Conservation (phyloP, 2,888 invertebrate genomes). For the Julus scanicus region DNA sequence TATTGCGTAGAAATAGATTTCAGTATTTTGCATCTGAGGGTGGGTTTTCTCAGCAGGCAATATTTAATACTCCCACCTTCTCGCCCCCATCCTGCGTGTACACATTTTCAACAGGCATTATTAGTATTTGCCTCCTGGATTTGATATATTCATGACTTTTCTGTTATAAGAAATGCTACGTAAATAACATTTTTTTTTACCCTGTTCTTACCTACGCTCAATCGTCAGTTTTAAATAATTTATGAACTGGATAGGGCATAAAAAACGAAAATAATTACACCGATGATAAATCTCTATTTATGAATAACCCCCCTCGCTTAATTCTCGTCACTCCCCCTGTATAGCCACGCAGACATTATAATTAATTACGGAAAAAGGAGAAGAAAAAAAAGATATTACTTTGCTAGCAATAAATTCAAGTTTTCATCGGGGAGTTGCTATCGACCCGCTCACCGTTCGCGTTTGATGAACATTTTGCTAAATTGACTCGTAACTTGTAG, state of each 20-base stretch:
- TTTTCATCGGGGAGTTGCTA: conserved; percentile 30
- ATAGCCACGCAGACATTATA: conserved; percentile 13
- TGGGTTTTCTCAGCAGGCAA: conserved; percentile 6
- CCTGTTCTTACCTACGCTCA: not conserved
- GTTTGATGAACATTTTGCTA: conserved; percentile 35
- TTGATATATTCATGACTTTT: conserved; percentile 42
- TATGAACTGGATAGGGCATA: conserved; percentile 29
- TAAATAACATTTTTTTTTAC: not conserved
- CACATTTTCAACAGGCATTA: conserved; percentile 39
- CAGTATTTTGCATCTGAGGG: conserved; percentile 23
- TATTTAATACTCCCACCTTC: not conserved
- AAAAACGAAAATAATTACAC: conserved; percentile 12
- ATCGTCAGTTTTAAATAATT: conserved; percentile 42
- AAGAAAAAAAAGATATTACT: conserved; percentile 34
- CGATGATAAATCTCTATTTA: conserved; percentile 39
- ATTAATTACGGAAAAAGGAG: not conserved
- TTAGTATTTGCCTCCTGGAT: conserved; percentile 26
- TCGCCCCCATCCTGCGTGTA: conserved; percentile 2
- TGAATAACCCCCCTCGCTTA: conserved; percentile 30
- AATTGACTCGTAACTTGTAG: conserved; percentile 39
- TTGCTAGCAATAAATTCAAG: conserved; percentile 36
- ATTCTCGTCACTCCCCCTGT: conserved; percentile 6
- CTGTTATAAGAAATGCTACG: conserved; percentile 34
- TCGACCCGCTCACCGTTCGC: conserved; percentile 27
- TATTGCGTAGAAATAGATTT: conserved; percentile 28